Base-by-base conservation (phyloP, 2,888 invertebrate genomes). In the Myopa testacea region DNA sequence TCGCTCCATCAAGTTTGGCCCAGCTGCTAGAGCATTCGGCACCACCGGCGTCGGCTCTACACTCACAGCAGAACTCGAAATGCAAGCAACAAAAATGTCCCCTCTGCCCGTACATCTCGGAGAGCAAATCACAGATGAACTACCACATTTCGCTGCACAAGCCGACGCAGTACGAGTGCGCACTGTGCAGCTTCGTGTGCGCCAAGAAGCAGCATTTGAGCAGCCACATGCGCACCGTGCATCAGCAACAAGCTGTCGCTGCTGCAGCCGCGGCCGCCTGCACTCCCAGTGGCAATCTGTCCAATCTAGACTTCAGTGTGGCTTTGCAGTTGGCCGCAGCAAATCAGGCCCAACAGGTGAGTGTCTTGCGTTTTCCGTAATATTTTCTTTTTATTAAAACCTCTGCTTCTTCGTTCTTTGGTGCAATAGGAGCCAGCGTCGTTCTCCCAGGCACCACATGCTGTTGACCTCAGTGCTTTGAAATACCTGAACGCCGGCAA, bases 81-180 rank as follows among this genome's bases (percentile, higher is more conserved):
- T 87, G 87, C 80, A 95, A 95, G 85, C 92, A 94, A 79, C 95
- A 95, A 87, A 92, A 92, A 85, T 97, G 96, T 86, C 91, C 92
- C 6, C 92, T 93, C 76, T 96, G 96, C 87, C 96, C 96, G 0
- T 96, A 95, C 86, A 94, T 94, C 82, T 95, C 95, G 60, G 95
- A 95, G 86, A 95, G 95, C 87, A 95, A 95, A 87, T 95, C 95
- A 40, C 96, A 96, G 88, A 95, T 93, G 88, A 92, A 94, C 86
- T 95, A 96, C 86, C 96, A 96, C 86, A 95, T 95, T 85, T 95
- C 96, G 85, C 94, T 96, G 86, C 97, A 97, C 86, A 89, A 89
- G 52, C 87, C 88, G 52, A 88, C 89, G 8, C 87, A 88, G 67
- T 88, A 94, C 88, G 95, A 95, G 87, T 97, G 97, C 86, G 92